phyloP scores from a whole-genome alignment of 2,113 vertebrate species.

The Isurus oxyrinchus region DNA sequence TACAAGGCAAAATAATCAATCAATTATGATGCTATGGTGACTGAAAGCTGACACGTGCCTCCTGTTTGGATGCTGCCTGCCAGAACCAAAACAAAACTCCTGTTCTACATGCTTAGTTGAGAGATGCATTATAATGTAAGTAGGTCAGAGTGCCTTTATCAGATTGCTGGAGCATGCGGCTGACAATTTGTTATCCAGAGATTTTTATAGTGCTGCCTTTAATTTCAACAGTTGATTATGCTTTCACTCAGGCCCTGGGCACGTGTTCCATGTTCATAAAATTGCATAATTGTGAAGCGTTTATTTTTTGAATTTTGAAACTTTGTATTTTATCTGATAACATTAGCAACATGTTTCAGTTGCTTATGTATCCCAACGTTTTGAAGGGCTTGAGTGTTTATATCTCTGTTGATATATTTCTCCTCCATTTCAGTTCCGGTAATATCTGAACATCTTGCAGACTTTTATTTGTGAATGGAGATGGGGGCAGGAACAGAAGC shows the following conservation, averaged over 20 bases:
- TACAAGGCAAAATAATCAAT: background rate
- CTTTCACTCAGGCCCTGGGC: background rate
- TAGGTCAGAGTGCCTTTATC: background rate
- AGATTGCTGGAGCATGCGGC: background rate
- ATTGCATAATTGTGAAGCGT: background rate
- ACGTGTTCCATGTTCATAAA: background rate
- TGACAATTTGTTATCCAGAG: background rate
- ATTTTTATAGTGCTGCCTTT: background rate
- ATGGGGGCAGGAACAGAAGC: background rate
- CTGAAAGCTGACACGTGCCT: background rate
- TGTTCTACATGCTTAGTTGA: background rate
- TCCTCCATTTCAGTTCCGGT: background rate
- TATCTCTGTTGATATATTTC: background rate
- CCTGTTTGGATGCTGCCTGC: constrained; percentile 6
- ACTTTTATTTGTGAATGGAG: background rate
- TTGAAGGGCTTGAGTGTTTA: background rate
- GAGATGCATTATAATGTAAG: background rate
- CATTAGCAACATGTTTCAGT: background rate
- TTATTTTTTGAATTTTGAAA: background rate
- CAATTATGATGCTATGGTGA: background rate
- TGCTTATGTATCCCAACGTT: background rate
- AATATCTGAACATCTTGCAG: background rate
- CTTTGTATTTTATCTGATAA: background rate
- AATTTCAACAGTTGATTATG: background rate
- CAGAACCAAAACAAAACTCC: background rate